Evolutionary conservation across 1,140 invertebrate species (phyloP).

Genomic region (Vollenhovia emeryi): DNA sequence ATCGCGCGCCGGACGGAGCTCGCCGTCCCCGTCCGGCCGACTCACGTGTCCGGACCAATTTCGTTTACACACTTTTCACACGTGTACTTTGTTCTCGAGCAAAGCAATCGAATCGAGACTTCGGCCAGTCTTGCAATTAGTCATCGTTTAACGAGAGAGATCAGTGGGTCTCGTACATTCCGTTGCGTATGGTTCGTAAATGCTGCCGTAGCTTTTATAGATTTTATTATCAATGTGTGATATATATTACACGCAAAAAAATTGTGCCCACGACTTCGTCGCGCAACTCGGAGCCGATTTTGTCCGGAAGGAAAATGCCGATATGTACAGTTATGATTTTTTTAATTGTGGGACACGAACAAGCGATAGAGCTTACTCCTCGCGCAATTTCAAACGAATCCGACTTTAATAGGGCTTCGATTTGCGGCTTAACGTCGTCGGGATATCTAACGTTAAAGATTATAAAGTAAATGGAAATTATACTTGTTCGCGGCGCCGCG

Average conservation of each 20-base stretch:
- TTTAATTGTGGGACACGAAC: neutral
- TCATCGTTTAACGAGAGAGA: neutral
- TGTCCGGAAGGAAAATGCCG: neutral
- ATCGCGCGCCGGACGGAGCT: slow-evolving; percentile 24
- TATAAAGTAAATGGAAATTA: neutral
- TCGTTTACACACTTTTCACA: neutral
- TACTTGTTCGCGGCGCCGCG: neutral
- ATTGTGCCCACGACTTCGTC: neutral
- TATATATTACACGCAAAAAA: neutral
- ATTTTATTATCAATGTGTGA: neutral
- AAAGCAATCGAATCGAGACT: too few relatives aligned
- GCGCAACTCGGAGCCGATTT: neutral
- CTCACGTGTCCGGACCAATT: neutral
- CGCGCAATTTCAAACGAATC: neutral
- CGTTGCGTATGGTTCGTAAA: neutral
- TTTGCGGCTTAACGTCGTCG: neutral
- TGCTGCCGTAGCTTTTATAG: too few relatives aligned
- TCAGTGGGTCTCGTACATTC: too few relatives aligned
- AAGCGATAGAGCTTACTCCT: neutral
- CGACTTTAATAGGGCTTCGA: neutral
- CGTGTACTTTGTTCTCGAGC: neutral
- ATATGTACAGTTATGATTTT: neutral
- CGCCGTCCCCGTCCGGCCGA: neutral
- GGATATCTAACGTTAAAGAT: neutral
- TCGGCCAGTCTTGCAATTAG: neutral